phyloP scores from a whole-genome alignment of 2,888 invertebrate genomes.

The Criorhina ranunculi region DNA sequence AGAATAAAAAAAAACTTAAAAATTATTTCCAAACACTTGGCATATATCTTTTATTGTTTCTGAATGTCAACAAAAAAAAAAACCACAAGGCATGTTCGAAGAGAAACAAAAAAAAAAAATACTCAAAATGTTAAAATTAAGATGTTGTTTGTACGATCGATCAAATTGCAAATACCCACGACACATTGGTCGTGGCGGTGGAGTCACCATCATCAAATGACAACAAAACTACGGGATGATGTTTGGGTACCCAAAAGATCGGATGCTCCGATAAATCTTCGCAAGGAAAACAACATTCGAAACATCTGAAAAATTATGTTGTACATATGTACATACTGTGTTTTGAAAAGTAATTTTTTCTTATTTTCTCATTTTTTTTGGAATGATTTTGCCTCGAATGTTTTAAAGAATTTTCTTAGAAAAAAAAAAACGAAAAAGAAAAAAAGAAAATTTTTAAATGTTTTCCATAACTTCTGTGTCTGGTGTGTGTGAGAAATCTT shows the following conservation, averaged over 20 bases:
- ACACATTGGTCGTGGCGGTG: slow-evolving; percentile 23
- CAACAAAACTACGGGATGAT: slow-evolving; percentile 48
- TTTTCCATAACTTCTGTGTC: slow-evolving; percentile 61
- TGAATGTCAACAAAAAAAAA: slow-evolving; percentile 27
- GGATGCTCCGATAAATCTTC: slow-evolving; percentile 72
- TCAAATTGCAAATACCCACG: slow-evolving; percentile 65
- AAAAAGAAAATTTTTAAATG: slow-evolving; percentile 47
- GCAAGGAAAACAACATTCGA: slow-evolving; percentile 64
- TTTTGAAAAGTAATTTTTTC: slow-evolving; percentile 50
- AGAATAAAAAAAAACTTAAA: slow-evolving; percentile 10
- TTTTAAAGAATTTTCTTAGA: slow-evolving; percentile 61
- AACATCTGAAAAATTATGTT: slow-evolving; percentile 74
- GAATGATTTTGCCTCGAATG: slow-evolving; percentile 37
- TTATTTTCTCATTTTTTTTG: slow-evolving; percentile 10
- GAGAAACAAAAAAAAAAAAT: background rate
- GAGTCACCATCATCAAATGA: slow-evolving; percentile 45
- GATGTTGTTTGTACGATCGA: slow-evolving; percentile 70
- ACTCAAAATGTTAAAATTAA: slow-evolving; percentile 60
- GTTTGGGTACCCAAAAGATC: slow-evolving; percentile 64
- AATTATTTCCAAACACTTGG: slow-evolving; percentile 14
- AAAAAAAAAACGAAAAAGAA: slow-evolving; percentile 19
- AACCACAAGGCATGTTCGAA: slow-evolving; percentile 3
- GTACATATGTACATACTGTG: slow-evolving; percentile 9
- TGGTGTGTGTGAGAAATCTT: slow-evolving; percentile 51
- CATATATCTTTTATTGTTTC: slow-evolving; percentile 35